A percentile compares a stretch with the other conserved stretches of the same genome.
Evolutionary conservation across 1,140 invertebrate genomes (phyloP).

Genomic region (Medauroidea extradentata): DNA sequence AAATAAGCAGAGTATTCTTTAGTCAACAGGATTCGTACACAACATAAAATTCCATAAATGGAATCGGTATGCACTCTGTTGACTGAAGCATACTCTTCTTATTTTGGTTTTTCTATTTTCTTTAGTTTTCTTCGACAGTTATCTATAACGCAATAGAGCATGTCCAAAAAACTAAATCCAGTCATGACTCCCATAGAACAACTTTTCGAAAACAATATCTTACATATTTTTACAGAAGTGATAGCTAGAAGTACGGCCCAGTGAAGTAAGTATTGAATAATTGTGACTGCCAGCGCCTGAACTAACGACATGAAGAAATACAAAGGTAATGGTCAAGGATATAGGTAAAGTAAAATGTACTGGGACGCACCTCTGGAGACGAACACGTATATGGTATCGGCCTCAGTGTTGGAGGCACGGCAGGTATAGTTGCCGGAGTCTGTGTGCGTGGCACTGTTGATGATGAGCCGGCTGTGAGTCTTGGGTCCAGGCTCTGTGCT

Average conservation of each 20-base stretch:
- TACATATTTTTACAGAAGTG: not conserved
- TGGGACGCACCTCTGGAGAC: constrained; percentile 36
- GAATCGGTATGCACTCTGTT: too few relatives aligned
- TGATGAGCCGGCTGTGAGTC: constrained; percentile 40
- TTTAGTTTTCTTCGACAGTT: too few relatives aligned
- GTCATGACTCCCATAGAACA: too few relatives aligned
- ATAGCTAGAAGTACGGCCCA: not conserved
- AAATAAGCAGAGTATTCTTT: too few relatives aligned
- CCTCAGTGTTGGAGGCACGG: constrained; percentile 44
- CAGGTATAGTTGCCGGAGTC: constrained; percentile 47
- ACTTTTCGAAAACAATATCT: too few relatives aligned
- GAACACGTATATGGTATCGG: constrained; percentile 44
- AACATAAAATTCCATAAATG: too few relatives aligned
- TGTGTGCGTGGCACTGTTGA: constrained; percentile 34
- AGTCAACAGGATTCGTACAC: too few relatives aligned
- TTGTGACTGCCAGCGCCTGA: not conserved
- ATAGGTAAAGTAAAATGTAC: not conserved
- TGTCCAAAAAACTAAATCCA: too few relatives aligned
- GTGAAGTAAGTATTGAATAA: not conserved
- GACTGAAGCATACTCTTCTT: too few relatives aligned
- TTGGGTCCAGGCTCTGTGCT: constrained; percentile 38
- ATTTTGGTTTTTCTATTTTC: too few relatives aligned
- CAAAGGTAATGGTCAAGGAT: not conserved
- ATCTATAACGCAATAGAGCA: too few relatives aligned
- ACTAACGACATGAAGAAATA: not conserved